Evolutionary conservation across 2,113 vertebrate species (phyloP), one percentile per base, ranked within the genome.

Genomic region (Gallinago paraguaiae): DNA sequence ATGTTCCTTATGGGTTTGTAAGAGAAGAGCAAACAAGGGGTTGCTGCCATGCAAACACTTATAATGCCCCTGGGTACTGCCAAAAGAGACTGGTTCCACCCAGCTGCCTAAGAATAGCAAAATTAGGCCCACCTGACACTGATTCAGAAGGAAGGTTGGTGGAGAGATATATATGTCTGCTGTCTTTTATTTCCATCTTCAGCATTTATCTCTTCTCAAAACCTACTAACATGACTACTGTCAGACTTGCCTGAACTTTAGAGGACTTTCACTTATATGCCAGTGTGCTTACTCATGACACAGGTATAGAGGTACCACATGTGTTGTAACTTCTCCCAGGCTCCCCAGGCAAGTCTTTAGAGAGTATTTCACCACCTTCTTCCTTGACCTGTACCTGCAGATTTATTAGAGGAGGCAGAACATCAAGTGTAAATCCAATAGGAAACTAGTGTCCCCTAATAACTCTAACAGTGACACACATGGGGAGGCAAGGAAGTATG

Each of bases 1-100:
- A 20, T 0, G 0, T 4, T 60, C 33, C n/a, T 18, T 24, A 3
- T 2, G 1, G 22, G 18, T 50, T 57, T 35, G 5, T 5, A 27
- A 83, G 27, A 63, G 23, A 2, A 88, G 28, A 79, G 16, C 10
- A 53, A 92, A 50, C 9, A 50, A 9, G 13, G 16, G 69, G 6
- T 18, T 41, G 0, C 28, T 56, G 13, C 43, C 30, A 7, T 11
- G 6, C 46, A 70, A 90, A 53, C 9, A 24, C 30, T 81, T 67
- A 18, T 0, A 59, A 88, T 77, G 56, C 43, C 30, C 61, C 28
- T 54, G n/a, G 14, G 22, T 28, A 48, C 35, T 64, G 31, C 30
- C 39, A 28, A 46, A 74, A 63, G n/a, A 83, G 28, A 59, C 12
- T 19, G 12, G 37, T 46, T 33, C 46, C 56, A 68, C 19, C 25